A percentile compares a stretch with the other conserved stretches of the same genome.
phyloP scores from a whole-genome alignment of 2,113 vertebrate species.

The Rhinopomastus cyanomelas region DNA sequence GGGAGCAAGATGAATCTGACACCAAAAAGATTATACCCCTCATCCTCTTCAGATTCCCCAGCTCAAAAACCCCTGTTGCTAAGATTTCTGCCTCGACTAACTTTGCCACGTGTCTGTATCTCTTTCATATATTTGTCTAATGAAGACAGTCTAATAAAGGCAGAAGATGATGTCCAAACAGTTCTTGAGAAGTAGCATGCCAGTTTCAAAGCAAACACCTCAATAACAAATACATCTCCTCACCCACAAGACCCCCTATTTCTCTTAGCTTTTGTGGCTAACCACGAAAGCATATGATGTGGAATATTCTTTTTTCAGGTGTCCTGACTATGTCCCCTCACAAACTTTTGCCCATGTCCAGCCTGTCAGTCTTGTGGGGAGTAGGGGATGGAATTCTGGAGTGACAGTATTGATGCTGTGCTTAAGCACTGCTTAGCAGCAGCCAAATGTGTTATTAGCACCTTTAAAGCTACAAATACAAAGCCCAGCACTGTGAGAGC shows the following conservation, averaged over 20 bases:
- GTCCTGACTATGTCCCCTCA: not conserved
- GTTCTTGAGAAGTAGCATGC: not conserved
- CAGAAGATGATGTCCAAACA: not conserved
- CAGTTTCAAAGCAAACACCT: not conserved
- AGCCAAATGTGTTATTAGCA: not conserved
- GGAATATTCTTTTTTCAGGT: not conserved
- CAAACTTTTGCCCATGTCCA: not conserved
- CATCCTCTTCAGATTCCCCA: no score
- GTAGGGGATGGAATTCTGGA: not conserved
- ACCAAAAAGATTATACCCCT: no score
- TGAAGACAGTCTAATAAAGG: no score
- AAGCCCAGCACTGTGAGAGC: not conserved
- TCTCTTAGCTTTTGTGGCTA: not conserved
- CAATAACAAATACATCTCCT: not conserved
- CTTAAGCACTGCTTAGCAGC: no score
- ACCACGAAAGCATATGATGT: no score
- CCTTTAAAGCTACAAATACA: not conserved
- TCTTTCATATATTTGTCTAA: no score
- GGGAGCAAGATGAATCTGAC: no score
- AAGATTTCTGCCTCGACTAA: no score
- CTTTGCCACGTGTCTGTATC: no score
- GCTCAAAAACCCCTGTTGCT: no score
- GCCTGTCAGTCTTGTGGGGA: not conserved
- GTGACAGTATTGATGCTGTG: not conserved
- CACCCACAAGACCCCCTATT: not conserved